Conservation (phyloP, 92 coral and sea anemone genomes). For the Hydrozoanthus gracilis region DNA sequence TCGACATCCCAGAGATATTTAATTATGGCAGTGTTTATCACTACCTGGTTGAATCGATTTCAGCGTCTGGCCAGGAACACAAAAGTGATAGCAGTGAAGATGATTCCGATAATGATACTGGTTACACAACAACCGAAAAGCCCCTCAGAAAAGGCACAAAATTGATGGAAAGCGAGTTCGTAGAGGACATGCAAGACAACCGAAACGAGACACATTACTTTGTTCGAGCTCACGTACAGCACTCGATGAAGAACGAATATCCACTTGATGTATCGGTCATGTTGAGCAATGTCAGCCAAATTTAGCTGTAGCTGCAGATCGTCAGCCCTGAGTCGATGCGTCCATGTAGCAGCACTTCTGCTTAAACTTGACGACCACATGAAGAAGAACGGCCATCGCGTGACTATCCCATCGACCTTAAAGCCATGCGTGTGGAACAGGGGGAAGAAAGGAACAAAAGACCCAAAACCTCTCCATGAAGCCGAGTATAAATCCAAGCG, state of each 20-base stretch:
- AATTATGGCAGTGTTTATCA: conserved; percentile 40
- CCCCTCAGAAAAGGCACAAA: conserved; percentile 21
- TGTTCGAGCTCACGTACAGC: too few relatives aligned
- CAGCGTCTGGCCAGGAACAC: not conserved
- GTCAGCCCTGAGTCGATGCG: conserved; percentile 33
- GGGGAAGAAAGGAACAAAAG: too few relatives aligned
- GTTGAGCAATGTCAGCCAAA: too few relatives aligned
- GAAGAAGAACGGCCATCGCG: conserved; percentile 27
- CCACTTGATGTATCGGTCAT: too few relatives aligned
- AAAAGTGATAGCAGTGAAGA: too few relatives aligned
- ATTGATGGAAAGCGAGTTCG: not conserved
- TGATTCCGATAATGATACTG: conserved; percentile 8
- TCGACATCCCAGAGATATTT: conserved; percentile 50
- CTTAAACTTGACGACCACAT: conserved; percentile 27
- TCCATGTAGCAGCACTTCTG: conserved; percentile 51
- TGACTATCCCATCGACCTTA: conserved; percentile 30
- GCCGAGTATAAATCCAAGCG: too few relatives aligned
- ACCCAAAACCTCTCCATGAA: too few relatives aligned
- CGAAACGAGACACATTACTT: too few relatives aligned
- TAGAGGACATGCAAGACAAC: too few relatives aligned
- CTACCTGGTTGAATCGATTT: conserved; percentile 30
- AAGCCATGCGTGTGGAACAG: too few relatives aligned
- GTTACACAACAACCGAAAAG: conserved; percentile 35
- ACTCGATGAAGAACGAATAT: too few relatives aligned
- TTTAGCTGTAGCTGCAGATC: too few relatives aligned